Percentiles rank a stretch among this genome's conserved stretches.
phyloP scores from a whole-genome alignment of 2,888 invertebrate species.

The Cancer borealis region DNA sequence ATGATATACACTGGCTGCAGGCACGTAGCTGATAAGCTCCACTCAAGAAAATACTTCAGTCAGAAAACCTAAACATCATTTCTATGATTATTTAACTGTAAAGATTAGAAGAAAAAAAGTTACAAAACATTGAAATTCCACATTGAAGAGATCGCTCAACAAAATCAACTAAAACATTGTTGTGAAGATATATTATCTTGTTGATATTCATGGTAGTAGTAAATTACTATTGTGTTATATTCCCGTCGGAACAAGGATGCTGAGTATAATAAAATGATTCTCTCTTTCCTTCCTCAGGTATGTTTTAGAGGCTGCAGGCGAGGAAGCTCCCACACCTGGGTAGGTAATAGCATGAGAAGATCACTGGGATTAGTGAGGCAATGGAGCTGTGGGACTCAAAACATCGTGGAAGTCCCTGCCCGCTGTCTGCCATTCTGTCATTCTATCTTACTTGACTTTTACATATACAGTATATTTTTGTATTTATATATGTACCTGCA shows the following conservation, averaged over 20 bases:
- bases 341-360: background rate
- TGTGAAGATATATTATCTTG: too few species aligned
- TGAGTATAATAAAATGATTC: background rate
- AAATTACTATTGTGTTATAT: background rate
- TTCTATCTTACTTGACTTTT: background rate
- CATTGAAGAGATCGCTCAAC: too few species aligned
- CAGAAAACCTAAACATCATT: too few species aligned
- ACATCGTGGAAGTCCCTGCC: background rate
- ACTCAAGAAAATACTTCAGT: too few species aligned
- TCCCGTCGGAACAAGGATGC: background rate
- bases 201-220: background rate
- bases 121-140: background rate
- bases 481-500: too few species aligned
- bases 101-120: background rate
- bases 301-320: background rate
- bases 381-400: background rate
- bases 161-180: too few species aligned
- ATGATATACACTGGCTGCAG: too few species aligned
- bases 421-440: background rate
- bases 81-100: too few species aligned
- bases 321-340: background rate
- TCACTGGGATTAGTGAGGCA: background rate
- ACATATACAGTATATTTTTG: background rate
- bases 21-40: too few species aligned
- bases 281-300: constrained; percentile 26